These are phyloP conservation scores for Nyctereutes procyonoides DNA, from an alignment of 2,113 vertebrate species.

Conservation along the genomic window DNA sequence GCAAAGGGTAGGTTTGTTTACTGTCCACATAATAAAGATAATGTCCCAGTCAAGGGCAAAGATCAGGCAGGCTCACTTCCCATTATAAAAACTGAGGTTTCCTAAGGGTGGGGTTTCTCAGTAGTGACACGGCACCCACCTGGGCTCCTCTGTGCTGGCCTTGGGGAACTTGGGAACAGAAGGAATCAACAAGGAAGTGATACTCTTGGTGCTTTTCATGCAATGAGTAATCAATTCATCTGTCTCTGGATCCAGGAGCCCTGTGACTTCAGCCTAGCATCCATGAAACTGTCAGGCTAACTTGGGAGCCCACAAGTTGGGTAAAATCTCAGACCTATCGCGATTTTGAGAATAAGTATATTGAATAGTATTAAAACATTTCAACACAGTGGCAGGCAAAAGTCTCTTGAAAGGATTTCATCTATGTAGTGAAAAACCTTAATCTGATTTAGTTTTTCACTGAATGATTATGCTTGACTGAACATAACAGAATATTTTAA, in stretches of 20 bases:
- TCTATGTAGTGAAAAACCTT: neutral
- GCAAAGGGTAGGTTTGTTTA: neutral
- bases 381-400: neutral
- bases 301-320: neutral
- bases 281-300: neutral
- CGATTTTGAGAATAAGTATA: neutral
- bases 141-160: neutral
- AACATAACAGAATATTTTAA: neutral
- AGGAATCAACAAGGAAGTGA: neutral
- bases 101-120: neutral
- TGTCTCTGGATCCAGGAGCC: neutral
- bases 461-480: neutral
- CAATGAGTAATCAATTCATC: neutral
- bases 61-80: neutral
- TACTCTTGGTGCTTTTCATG: neutral
- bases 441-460: neutral
- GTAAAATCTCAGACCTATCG: neutral
- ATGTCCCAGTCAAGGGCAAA: neutral
- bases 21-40: neutral
- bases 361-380: neutral
- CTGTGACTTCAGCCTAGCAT: neutral
- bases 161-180: neutral
- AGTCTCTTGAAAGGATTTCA: neutral
- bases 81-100: neutral
- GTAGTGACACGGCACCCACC: neutral